Evolutionary conservation across 2,888 invertebrate genomes (phyloP).

Genomic region (Leptopterna dolabrata): DNA sequence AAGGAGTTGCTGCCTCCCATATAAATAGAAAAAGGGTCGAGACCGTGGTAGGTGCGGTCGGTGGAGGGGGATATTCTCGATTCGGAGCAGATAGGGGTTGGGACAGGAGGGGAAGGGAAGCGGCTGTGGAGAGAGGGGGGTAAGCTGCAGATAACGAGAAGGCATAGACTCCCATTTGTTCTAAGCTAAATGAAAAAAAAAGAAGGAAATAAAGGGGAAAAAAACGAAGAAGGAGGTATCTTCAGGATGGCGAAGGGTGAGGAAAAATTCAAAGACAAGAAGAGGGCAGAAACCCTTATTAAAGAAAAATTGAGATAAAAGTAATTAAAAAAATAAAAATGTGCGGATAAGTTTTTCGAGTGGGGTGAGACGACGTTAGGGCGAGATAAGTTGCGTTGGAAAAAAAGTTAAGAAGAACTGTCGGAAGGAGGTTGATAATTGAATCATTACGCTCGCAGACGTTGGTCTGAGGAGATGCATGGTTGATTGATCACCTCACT

Average conservation of each 20-base stretch:
- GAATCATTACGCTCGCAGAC: conserved; percentile 36
- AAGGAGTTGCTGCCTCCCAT: conserved; percentile 25
- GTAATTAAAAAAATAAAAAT: conserved; percentile 29
- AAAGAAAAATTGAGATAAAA: conserved; percentile 38
- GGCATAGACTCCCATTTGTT: conserved; percentile 32
- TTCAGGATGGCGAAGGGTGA: neutral
- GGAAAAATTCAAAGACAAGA: neutral
- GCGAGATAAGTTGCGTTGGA: neutral
- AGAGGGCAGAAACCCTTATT: conserved; percentile 24
- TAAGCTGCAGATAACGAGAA: conserved; percentile 41
- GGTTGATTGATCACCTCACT: conserved; percentile 27
- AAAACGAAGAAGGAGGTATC: neutral
- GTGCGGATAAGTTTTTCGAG: conserved; percentile 19
- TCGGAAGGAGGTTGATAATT: neutral
- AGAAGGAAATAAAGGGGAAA: neutral
- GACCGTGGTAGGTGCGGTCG: neutral
- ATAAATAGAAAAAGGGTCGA: conserved; percentile 40
- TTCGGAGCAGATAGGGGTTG: conserved; percentile 29
- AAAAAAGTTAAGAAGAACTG: neutral
- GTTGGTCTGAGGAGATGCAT: conserved; percentile 16
- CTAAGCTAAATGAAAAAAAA: conserved; percentile 5
- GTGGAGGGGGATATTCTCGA: conserved; percentile 19
- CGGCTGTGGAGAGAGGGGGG: neutral
- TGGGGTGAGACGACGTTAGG: conserved; percentile 12
- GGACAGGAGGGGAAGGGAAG: neutral